Conservation (phyloP, 92 coral and sea anemone genomes). For the Epizoanthus stellaris region DNA sequence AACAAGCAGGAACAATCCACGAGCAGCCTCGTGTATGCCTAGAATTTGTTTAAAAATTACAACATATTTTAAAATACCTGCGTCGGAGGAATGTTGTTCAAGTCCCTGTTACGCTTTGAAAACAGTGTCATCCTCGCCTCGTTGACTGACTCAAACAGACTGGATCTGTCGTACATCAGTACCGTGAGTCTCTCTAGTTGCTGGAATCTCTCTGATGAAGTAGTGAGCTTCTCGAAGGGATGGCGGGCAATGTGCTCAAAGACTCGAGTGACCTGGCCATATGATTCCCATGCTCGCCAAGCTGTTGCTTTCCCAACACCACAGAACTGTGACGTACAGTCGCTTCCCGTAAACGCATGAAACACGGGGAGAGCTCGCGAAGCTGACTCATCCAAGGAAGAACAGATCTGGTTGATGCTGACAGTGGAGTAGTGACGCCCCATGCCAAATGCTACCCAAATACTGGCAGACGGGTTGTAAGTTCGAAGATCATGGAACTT, state of each 20-base stretch:
- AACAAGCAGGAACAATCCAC: too few species aligned
- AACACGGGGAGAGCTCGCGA: conserved; percentile 56
- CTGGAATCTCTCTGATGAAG: conserved; percentile 7
- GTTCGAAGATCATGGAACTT: conserved; percentile 62
- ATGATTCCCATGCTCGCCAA: conserved; percentile 24
- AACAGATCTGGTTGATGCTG: conserved; percentile 58
- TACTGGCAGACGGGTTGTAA: conserved; percentile 39
- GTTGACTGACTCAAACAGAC: too few species aligned
- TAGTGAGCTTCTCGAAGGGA: conserved; percentile 5
- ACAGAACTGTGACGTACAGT: conserved; percentile 56
- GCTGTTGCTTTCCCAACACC: conserved; percentile 62
- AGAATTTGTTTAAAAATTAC: too few species aligned
- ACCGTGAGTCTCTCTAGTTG: conserved; percentile 1
- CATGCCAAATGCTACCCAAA: conserved; percentile 74
- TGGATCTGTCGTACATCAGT: too few species aligned
- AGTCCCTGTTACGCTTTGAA: conserved; percentile 36
- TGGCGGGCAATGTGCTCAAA: conserved; percentile 47
- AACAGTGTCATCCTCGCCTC: too few species aligned
- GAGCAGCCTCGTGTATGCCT: too few species aligned
- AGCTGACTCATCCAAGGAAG: conserved; percentile 55
- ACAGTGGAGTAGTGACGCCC: conserved; percentile 59
- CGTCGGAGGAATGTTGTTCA: conserved; percentile 54
- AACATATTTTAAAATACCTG: conserved; percentile 22
- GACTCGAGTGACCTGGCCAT: neutral
- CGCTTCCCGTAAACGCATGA: conserved; percentile 69